Base-by-base conservation (phyloP, 2,113 vertebrate species). In the Apodemus speciosus region DNA sequence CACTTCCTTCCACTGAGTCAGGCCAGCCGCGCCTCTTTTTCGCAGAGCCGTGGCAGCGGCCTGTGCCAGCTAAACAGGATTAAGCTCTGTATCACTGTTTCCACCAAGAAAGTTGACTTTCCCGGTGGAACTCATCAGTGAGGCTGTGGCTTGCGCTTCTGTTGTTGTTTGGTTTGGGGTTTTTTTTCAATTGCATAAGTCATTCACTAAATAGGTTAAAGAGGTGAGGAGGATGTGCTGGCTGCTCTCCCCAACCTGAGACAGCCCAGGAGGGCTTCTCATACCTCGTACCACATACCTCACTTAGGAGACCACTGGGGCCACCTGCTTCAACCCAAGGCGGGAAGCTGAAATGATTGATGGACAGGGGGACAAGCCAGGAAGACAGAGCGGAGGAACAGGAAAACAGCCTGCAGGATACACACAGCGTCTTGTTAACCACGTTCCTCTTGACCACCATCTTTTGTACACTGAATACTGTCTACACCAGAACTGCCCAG, bases 1-100 rank as follows among this genome's bases (percentile, higher is more conserved):
- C 97, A 98, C 98, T 98, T 98, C 98, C 98, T 98, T 95, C 97
- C 98, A 98, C 97, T 97, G 97, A 97, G 97, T 97, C 97, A 98
- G 93, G 97, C 93, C 5, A 2, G 89, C 56, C 18, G 11, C 85
- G 58, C 97, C 96, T 94, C 94, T 95, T 89, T 95, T 88, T 85
- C 92, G 77, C 49, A 72, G 66, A 97, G 92, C 85, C 92, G 92
- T n/a, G 68, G 89, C 56, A 66, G 21, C 89, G 64, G 92, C 49
- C 0, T 62, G 91, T 66, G 66, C 84, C 90, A 43, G 81, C 53
- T 93, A 94, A 95, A 96, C 94, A 95, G 56, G 88, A 96, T 79
- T 18, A 9, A 73, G 46, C 35, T 9, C 38, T 7, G 56, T 35
- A 85, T 96, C 97, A 98, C 95, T 97, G 77, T 98, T 98, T 98